A percentile compares a stretch with the other conserved stretches of the same genome.
Evolutionary conservation across 2,888 invertebrate species (phyloP).

Genomic region (Phortica magna): DNA sequence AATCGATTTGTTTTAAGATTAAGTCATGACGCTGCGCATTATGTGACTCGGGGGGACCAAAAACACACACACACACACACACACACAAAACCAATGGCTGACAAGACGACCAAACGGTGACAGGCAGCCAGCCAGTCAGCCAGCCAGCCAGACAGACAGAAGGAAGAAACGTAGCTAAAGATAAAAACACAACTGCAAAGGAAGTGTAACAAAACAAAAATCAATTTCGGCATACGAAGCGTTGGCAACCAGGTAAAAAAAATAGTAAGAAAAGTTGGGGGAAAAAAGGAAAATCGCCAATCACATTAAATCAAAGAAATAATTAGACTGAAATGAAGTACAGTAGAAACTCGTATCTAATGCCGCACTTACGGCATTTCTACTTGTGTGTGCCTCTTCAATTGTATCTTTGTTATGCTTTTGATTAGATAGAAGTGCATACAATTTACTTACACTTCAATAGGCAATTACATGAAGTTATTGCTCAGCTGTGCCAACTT

Average conservation of each 20-base stretch:
- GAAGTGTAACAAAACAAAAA: conserved; percentile 57
- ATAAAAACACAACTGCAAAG: conserved; percentile 51
- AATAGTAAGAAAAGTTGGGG: background rate
- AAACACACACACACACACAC: too few relatives aligned
- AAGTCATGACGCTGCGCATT: conserved; percentile 63
- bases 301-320: conserved; percentile 11
- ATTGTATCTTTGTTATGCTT: too few relatives aligned
- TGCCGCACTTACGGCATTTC: too few relatives aligned
- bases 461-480: too few relatives aligned
- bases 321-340: too few relatives aligned
- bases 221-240: conserved; percentile 34
- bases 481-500: too few relatives aligned
- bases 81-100: too few relatives aligned
- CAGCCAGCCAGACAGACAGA: conserved; percentile 44
- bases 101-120: conserved; percentile 44
- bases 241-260: background rate
- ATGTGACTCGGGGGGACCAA: conserved; percentile 49
- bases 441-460: too few relatives aligned
- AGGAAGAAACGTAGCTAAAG: conserved; percentile 22
- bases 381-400: too few relatives aligned
- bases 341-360: too few relatives aligned
- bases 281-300: background rate
- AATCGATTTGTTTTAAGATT: conserved; percentile 75
- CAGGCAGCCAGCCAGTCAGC: conserved; percentile 68
- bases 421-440: too few relatives aligned